Conservation (phyloP, 2,888 invertebrate genomes). For the Meiosimyza decipiens region DNA sequence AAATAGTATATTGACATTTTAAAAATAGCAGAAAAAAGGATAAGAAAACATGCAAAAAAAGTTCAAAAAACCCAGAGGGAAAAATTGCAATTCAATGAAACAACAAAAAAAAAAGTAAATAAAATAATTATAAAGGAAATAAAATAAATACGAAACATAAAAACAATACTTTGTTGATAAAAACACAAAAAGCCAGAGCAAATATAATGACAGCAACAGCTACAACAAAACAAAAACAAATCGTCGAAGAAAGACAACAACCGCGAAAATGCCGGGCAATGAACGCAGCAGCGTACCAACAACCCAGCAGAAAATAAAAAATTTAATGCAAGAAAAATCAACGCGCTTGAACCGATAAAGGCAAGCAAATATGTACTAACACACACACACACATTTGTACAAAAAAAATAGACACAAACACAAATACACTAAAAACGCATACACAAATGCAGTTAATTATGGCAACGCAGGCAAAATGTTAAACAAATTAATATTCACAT, state of each 20-base stretch:
- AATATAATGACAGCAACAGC: conserved; percentile 33
- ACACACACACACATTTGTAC: neutral
- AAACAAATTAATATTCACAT: too few species aligned
- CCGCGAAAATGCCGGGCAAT: conserved; percentile 28
- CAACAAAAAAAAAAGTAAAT: conserved; percentile 36
- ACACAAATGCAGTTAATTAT: neutral
- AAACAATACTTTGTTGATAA: conserved; percentile 6
- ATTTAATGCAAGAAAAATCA: neutral
- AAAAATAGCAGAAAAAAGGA: conserved; percentile 34
- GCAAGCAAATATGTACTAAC: neutral
- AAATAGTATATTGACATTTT: neutral
- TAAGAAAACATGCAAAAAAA: conserved; percentile 56
- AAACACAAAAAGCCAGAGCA: conserved; percentile 31
- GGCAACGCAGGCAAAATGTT: too few species aligned
- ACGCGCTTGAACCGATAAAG: neutral
- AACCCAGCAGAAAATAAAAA: conserved; percentile 28
- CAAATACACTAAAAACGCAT: conserved; percentile 6
- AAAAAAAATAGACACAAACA: conserved; percentile 2
- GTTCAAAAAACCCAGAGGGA: conserved; percentile 45
- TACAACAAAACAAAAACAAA: conserved; percentile 35
- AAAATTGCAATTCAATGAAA: conserved; percentile 23
- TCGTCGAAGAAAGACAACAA: conserved; percentile 20
- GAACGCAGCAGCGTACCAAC: conserved; percentile 24
- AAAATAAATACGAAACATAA: conserved; percentile 41
- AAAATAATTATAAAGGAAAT: conserved; percentile 50